Evolutionary conservation across 2,113 vertebrate species (phyloP), one percentile per base, ranked within the genome.

Genomic region (Entelurus aequoreus): DNA sequence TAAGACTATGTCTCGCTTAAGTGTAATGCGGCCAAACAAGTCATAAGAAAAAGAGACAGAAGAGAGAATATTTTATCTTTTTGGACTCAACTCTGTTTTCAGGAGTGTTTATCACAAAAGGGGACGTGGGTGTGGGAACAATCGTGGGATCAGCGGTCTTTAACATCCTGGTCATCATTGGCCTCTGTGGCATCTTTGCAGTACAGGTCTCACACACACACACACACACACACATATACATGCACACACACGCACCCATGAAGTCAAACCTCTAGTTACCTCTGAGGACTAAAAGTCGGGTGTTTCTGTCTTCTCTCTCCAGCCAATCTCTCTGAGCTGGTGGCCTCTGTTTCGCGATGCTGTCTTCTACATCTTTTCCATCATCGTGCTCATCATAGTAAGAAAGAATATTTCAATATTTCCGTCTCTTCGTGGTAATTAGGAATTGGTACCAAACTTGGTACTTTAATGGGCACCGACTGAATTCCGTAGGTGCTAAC

Each of bases 61-160:
- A 28, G 28, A 28, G 28, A 28, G 28, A 28, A 28, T 28, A 0
- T 28, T 28, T 28, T 28, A 28, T 28, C 28, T 28, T 28, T 28
- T 28, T 28, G 28, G 28, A 28, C 28, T 28, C 28, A 28, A 28
- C 28, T 57, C 16, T 68, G 49, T 44, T 72, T 62, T 62, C 49
- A 92, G 91, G 88, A 15, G 91, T 92, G 46, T 92, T 92, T 72
- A 92, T 92, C 80, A 92, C 91, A 6, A 90, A 91, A 70, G 90
- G 91, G 58, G 90, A 92, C 6, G 86, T 92, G 1, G 91, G 91
- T 1, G 88, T 92, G 15, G 90, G 91, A 57, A 92, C 91, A 12
- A 92, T 92, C 2, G 90, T 92, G 48, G 91, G 91, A 53, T 92
- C 90, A 19, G 91, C 91, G 8, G 91, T 92, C 59, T 92, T 92